Evolutionary conservation across 2,888 invertebrate species (phyloP), one percentile per base, ranked within the genome.

Genomic region (Limnephilus marmoratus): DNA sequence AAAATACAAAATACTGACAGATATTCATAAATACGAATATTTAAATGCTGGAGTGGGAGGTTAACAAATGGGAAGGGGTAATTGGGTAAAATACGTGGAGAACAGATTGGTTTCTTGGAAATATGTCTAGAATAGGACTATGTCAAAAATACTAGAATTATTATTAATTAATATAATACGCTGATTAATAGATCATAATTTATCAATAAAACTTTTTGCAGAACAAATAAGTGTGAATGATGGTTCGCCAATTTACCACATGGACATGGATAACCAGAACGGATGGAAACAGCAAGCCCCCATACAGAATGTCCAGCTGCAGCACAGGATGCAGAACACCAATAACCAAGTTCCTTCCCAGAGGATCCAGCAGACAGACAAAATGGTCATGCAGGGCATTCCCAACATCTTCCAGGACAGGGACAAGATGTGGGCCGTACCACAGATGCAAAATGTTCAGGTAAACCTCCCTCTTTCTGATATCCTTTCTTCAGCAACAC

Each of bases 361-460:
- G 49, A 91, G 91, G 31, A 92, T 93, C 2, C 87, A 92, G 15
- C 85, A 90, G 15, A 49, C 37, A 45, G 94, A 93, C 7, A 92
- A 93, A n/a, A 86, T 93, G 83, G 37, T 90, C 7, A 92, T 93
- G 81, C 93, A 92, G 83, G 91, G 90, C 24, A 91, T 93, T 85
- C 92, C 93, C 15, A 94, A 93, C 81, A 93, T 94, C 90, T 93
- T 92, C 87, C 94, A 93, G 53, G 93, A 93, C 85, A 92, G 93
- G 82, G 93, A 94, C 49, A 94, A 94, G 91, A 93, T 93, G 93
- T 94, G 94, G 94, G 93, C 93, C 15, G 94, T 94, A 68, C 94
- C 93, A 2, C 93, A 93, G 86, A 83, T 93, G 49, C 93, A 90
- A 91, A 94, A 92, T 90, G 45, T 83, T 37, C 93, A 93, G 91